Evolutionary conservation across 2,113 vertebrate genomes (phyloP).

Genomic region (Pelobates fuscus): DNA sequence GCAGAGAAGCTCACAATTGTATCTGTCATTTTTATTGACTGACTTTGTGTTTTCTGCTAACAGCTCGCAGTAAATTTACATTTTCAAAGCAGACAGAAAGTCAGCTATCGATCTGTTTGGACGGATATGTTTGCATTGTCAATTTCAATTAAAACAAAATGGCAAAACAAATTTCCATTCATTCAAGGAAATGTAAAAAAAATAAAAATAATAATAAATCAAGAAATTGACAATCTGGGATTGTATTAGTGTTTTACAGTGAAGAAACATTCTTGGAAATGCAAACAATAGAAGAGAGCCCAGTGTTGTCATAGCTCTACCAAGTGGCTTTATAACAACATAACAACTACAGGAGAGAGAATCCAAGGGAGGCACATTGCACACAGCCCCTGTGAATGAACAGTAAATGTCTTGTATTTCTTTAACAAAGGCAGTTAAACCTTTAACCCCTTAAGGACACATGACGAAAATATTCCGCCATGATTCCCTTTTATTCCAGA

Average conservation of each 20-base stretch:
- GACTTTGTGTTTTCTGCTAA: background rate
- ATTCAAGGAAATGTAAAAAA: background rate
- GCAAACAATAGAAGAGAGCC: background rate
- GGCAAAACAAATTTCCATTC: conserved; percentile 23
- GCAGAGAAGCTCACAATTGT: background rate
- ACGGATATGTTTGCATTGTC: conserved; percentile 6
- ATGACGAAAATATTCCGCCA: no score
- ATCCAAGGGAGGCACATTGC: no score
- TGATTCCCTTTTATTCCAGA: no score
- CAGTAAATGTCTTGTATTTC: no score
- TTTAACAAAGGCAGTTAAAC: no score
- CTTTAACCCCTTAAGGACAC: no score
- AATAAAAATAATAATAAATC: no score
- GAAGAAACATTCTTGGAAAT: background rate
- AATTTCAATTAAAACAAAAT: conserved; percentile 29
- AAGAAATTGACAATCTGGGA: conserved; percentile 23
- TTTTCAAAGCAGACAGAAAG: conserved; percentile 2
- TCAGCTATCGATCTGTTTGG: conserved; percentile 18
- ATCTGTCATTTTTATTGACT: background rate
- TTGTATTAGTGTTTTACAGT: background rate
- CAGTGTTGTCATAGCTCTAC: conserved; percentile 40
- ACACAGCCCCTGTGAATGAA: no score
- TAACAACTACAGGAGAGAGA: no score
- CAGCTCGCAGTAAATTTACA: conserved; percentile 7
- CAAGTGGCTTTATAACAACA: conserved; percentile 33